Base-by-base conservation (phyloP, 1,140 invertebrate species). In the Cydia fagiglandana region DNA sequence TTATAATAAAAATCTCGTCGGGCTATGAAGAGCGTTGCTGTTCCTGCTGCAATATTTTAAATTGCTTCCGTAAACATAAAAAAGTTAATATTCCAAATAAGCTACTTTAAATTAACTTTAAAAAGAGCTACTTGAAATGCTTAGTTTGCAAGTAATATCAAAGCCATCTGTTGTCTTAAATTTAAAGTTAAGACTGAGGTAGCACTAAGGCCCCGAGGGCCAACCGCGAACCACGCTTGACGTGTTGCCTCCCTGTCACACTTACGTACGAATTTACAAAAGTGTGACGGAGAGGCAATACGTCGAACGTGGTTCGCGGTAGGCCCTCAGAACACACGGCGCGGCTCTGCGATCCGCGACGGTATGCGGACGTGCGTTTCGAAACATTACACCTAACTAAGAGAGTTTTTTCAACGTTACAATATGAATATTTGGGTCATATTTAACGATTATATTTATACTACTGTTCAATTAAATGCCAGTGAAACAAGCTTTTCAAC, bases 81-180 rank as follows among this genome's bases (percentile, higher is more conserved):
- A 41, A 17, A 70, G 30, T 41, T 4, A 24, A 45, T 61, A 12
- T 70, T 38, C 34, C n/a, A 17, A 20, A 70, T 38, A 38, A 70
- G 66, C 34, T 9, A 70, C 66, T 17, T 70, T 70, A 17, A 47
- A 47, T 47, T 47, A 47, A 47, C 45, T 47, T 47, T 47, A 47
- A 70, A 70, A 41, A 70, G 7, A 70, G 34, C 64, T 66, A 13
- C 15, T 17, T 10, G 66, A 30, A 9, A 38, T 41, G 34, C 66
- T 45, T 50, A 53, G 53, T 74, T 74, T 74, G 47, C 53, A 74
- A 56, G 73, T 38, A 74, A 74, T 30, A 74, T 53, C 73, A 74
- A 17, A 10, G 73, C 34, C 45, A 74, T 74, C 73, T 74, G 73
- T 28, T 45, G 45, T 74, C 12, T 50, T 50, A 56, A 74, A 74